Evolutionary conservation across 2,888 invertebrate genomes (phyloP), one percentile per base, ranked within the genome.

Genomic region (Cataglyphis livida): DNA sequence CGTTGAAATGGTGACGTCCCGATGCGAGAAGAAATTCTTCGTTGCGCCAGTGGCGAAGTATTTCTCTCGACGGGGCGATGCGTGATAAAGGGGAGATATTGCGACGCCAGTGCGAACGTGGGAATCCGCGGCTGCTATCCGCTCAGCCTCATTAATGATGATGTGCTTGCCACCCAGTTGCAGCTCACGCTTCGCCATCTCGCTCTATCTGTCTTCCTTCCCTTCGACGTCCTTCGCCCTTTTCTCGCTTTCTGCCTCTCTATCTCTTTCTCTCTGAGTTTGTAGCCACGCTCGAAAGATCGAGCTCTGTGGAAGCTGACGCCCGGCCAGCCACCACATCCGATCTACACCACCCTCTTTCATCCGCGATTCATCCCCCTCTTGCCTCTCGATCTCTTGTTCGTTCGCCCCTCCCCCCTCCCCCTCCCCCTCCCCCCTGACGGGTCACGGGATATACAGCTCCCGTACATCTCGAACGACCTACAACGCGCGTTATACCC

Each of bases 101-200:
- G 90, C 92, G 91, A 91, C 92, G 92, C 92, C 91, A 91, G 93
- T 93, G 92, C 89, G 93, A 93, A 93, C 93, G 93, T 93, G 93
- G 91, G 93, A 93, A 93, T 89, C 81, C 86, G 89, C 93, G 92
- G 92, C 91, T 93, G 93, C 90, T 91, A 93, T 92, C 92, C 93
- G 92, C 93, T 92, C 95, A 96, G 96, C 95, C 96, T 96, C 96
- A 96, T 96, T 96, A 96, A 96, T 96, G 96, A 96, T 96, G 96
- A 96, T 96, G 96, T 96, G 96, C 96, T 96, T 96, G 96, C 96
- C 96, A 96, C 96, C 96, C 96, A 96, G 96, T 96, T 96, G 88
- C 90, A 88, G 89, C 89, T 82, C 82, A 66, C 59, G 65, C 70
- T 84, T 81, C 85, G 73, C 82, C 82, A 82, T 81, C 85, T 86